These are phyloP conservation scores for Hofmannophila pseudospretella DNA, from an alignment of 2,888 invertebrate genomes.

Conservation along the genomic window DNA sequence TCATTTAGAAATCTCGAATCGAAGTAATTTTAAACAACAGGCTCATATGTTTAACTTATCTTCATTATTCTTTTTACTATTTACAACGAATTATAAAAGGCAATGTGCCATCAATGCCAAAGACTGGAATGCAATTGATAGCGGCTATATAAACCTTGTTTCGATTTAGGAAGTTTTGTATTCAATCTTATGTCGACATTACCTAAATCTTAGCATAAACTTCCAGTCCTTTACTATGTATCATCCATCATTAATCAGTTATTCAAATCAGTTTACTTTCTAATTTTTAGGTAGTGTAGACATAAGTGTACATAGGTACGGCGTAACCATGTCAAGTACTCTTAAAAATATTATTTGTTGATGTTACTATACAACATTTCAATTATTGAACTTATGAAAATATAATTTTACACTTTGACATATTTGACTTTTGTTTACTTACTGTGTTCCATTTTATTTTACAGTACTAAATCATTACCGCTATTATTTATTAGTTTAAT, in stretches of 20 bases:
- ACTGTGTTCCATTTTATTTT: too few species aligned
- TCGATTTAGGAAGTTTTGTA: slow-evolving; percentile 1
- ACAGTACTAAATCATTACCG: too few species aligned
- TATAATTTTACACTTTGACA: too few species aligned
- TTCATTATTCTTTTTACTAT: slow-evolving; percentile 7
- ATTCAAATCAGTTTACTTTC: neutral
- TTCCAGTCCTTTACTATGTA: slow-evolving; percentile 7
- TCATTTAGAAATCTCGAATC: slow-evolving; percentile 2
- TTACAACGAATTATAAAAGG: slow-evolving; percentile 8
- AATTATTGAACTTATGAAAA: neutral
- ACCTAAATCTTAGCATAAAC: slow-evolving; percentile 12
- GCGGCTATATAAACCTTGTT: slow-evolving; percentile 13
- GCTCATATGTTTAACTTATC: slow-evolving; percentile 3
- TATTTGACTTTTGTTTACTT: too few species aligned
- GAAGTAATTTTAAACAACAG: neutral
- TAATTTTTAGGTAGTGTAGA: slow-evolving; percentile 1
- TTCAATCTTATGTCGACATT: slow-evolving; percentile 3
- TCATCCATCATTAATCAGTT: too few species aligned
- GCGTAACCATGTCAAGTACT: slow-evolving; percentile 2
- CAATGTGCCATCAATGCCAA: slow-evolving; percentile 34
- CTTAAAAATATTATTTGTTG: slow-evolving; percentile 1
- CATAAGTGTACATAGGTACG: neutral
- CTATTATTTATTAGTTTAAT: too few species aligned
- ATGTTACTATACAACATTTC: neutral
- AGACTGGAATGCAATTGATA: slow-evolving; percentile 33